Evolutionary conservation across 2,113 vertebrate genomes (phyloP).

Genomic region (Tachysurus fulvidraco): DNA sequence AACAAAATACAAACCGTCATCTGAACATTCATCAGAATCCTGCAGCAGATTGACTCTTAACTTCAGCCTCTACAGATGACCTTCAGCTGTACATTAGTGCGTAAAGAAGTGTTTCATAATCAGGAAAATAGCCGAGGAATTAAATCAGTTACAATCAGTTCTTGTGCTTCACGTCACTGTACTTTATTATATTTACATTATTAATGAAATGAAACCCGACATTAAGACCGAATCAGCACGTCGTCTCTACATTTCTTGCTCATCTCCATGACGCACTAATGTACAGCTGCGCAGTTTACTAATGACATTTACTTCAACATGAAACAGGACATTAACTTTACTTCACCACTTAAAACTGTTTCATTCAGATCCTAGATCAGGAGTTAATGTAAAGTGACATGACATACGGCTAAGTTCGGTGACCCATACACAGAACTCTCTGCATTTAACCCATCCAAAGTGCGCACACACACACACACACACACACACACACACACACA

Average conservation of each 20-base stretch:
- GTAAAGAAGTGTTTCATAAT: background rate
- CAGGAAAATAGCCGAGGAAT: background rate
- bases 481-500: too few species aligned
- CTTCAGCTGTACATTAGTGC: background rate
- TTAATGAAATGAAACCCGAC: too few species aligned
- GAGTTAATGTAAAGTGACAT: too few species aligned
- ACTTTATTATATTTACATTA: background rate
- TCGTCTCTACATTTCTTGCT: too few species aligned
- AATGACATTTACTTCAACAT: background rate
- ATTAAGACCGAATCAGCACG: too few species aligned
- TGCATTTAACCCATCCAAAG: too few species aligned
- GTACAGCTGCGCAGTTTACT: too few species aligned
- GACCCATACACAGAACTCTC: too few species aligned
- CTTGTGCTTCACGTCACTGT: too few species aligned
- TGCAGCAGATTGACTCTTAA: background rate
- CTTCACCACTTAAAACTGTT: background rate
- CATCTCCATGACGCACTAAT: too few species aligned
- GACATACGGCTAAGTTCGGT: too few species aligned
- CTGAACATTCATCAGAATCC: rapidly evolving
- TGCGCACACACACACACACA: too few species aligned
- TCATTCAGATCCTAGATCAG: background rate
- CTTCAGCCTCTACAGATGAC: background rate
- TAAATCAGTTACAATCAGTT: background rate
- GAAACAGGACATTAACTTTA: background rate
- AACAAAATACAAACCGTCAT: background rate